Evolutionary conservation across 2,113 vertebrate genomes (phyloP).

Genomic region (Lates calcarifer): DNA sequence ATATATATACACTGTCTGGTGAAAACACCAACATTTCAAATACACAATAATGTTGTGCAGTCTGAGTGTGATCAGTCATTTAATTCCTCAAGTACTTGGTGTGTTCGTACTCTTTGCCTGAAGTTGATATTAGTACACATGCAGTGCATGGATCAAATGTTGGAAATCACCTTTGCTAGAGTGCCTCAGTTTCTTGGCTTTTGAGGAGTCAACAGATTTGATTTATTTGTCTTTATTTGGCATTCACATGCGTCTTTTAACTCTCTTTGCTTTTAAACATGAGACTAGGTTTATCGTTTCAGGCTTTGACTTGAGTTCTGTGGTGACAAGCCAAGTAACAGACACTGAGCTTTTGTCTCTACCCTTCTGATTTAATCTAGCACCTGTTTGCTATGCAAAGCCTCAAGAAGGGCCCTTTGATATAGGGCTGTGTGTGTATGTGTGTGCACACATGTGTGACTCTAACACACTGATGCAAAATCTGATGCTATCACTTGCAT

Average conservation of each 20-base stretch:
- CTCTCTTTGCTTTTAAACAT: slow-evolving; percentile 35
- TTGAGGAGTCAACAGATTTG: background rate
- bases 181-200: slow-evolving; percentile 4
- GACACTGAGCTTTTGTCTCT: slow-evolving; percentile 76
- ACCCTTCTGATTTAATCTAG: slow-evolving; percentile 74
- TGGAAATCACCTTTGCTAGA: slow-evolving; percentile 24
- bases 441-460: slow-evolving; percentile 28
- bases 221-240: slow-evolving; percentile 54
- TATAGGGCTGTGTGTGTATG: slow-evolving; percentile 46
- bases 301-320: slow-evolving; percentile 70
- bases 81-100: background rate
- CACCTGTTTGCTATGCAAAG: slow-evolving; percentile 81
- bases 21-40: no score
- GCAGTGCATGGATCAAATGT: background rate
- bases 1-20: no score
- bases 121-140: background rate
- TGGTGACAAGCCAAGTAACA: slow-evolving; percentile 71
- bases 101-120: background rate
- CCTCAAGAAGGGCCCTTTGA: slow-evolving; percentile 78
- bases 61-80: background rate
- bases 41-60: background rate
- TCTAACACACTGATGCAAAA: slow-evolving; percentile 44
- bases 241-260: slow-evolving; percentile 36
- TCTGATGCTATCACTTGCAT: slow-evolving; percentile 59
- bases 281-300: slow-evolving; percentile 54